Base-by-base conservation (phyloP, 2,797 vertebrate genomes). In the Pangasius sanitwongsei region DNA sequence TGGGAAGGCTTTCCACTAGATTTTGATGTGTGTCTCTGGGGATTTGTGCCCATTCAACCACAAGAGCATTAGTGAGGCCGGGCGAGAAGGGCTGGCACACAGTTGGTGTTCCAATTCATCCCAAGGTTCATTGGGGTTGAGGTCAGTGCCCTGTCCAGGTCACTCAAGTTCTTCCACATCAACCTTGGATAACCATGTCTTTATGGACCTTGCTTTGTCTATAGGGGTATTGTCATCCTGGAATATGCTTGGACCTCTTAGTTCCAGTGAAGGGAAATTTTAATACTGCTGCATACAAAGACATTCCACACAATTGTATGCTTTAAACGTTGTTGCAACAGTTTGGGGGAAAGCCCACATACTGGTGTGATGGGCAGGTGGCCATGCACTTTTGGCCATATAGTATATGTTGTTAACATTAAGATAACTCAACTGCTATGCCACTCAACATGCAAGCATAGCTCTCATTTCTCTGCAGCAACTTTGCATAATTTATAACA, bases 61-160 rank as follows among this genome's bases (percentile, higher is more conserved):
- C 50, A 80, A 55, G n/a, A 34, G 50, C 50, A 80, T 81, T 81
- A 37, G 53, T 81, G 53, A 81, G 55, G 53, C 31, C 20, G 16
- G 77, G 8, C 6, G 3, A 59, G 3, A 59, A 59, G n/a, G 9
- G 31, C 12, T 34, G 53, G 53, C 78, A 81, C 50, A 81, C 53
- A 23, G n/a, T 81, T 81, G 31, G n/a, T 81, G 78, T 57, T 59
- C 20, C 78, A 59, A 59, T 81, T 81, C 55, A 81, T 81, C 31
- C 9, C 9, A 57, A 37, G 11, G 31, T 59, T 81, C 53, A 81
- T 12, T 59, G 53, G 18, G 77, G 78, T 57, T 81, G 78, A 57
- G n/a, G 3, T 55, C 50, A 55, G 7, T 2, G 6, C n/a, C 16
- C 50, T 57, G 53, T 57, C n/a, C n/a, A 80, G 50, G 53, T 57